Base-by-base conservation (phyloP, 2,797 vertebrate genomes). In the Cetoscarus ocellatus region DNA sequence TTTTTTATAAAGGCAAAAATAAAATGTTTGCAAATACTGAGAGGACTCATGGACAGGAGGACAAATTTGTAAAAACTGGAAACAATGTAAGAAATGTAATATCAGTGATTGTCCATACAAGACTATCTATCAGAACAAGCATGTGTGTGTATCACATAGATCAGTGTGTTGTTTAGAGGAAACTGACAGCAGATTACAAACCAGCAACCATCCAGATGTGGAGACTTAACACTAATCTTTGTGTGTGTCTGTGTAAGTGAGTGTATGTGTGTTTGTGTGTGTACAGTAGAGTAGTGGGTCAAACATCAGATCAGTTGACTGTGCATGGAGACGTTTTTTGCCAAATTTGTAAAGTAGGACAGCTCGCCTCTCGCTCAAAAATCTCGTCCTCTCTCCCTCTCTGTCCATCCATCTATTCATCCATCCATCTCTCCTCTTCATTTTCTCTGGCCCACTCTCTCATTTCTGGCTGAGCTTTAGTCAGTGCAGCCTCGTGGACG, bases 241-340 rank as follows among this genome's bases (percentile, higher is more conserved):
- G 55, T 74, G 44, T 47, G 48, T 38, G 19, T 45, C 48, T 45
- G 57, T 48, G 51, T 56, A 47, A 52, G 56, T 68, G 48, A n/a
- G 59, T 56, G 68, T 56, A 47, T 60, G 56, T 68, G 48, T 53
- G 48, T 62, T 27, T 70, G 19, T 43, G 63, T 49, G 36, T 68
- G 38, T 57, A 74, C 64, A 75, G 67, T 74, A 66, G 72, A 80
- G 72, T 62, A 77, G 58, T 66, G 50, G 79, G 79, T 74, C 67
- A 66, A 13, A 27, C 13, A 64, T 53, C 61, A 57, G 60, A 67
- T 65, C 60, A 36, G 61, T 61, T 27, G 3, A 53, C 67, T 60
- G 59, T 67, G 18, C 64, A 65, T 59, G 49, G 38, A 67, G 50
- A 65, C 40, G 43, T 38, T 64, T 66, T 53, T 35, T 36, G 19